Evolutionary conservation across 2,113 vertebrate genomes (phyloP).

Genomic region (Mormoops blainvillei): DNA sequence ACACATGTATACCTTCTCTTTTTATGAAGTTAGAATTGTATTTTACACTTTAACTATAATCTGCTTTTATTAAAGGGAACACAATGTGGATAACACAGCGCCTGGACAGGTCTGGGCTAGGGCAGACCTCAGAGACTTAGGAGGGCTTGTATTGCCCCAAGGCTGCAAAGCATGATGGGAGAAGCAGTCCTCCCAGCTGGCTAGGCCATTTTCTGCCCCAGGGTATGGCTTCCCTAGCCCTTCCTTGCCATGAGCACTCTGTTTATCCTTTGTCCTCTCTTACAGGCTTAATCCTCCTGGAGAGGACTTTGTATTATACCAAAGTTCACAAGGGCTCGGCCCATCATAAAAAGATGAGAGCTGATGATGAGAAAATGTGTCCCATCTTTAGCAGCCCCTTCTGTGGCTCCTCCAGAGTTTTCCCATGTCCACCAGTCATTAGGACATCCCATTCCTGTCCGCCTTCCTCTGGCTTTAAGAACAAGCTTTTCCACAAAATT

Average conservation of each 20-base stretch:
- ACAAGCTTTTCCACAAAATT: background rate
- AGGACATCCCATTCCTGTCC: background rate
- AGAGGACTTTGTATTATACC: background rate
- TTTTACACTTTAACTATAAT: background rate
- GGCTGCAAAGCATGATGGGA: background rate
- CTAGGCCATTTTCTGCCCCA: background rate
- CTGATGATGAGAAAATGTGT: background rate
- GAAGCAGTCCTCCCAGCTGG: background rate
- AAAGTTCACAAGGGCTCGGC: background rate
- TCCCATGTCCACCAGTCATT: too few relatives aligned
- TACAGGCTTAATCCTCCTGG: background rate
- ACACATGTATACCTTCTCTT: background rate
- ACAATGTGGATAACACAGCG: background rate
- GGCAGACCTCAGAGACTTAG: background rate
- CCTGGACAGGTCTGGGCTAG: background rate
- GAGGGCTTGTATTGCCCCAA: accelerated
- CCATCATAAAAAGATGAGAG: background rate
- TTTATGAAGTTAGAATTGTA: background rate
- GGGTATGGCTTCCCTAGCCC: background rate
- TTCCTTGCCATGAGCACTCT: background rate
- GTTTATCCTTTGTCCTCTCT: background rate
- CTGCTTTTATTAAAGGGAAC: background rate
- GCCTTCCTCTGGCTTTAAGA: background rate
- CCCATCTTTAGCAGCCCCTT: background rate
- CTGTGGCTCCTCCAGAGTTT: background rate